Percentiles rank a stretch among this genome's conserved stretches.
phyloP scores from a whole-genome alignment of 2,888 invertebrate genomes.

The Limnephilus auricula region DNA sequence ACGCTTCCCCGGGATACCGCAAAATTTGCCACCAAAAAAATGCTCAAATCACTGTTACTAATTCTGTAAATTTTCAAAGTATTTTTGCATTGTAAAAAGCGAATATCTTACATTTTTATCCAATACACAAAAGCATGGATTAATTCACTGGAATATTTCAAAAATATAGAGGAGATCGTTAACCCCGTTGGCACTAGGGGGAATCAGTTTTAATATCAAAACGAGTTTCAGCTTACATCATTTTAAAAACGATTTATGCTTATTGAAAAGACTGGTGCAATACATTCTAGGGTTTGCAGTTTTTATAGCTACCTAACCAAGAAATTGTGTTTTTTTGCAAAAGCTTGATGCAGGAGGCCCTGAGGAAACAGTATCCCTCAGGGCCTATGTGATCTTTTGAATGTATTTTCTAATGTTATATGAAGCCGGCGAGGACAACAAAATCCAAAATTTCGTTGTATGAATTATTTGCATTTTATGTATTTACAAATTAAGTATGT shows the following conservation, averaged over 20 bases:
- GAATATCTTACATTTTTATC: too few species aligned
- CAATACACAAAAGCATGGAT: background rate
- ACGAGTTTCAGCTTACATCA: background rate
- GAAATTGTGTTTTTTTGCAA: too few species aligned
- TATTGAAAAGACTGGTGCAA: background rate
- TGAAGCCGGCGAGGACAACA: too few species aligned
- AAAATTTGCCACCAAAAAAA: background rate
- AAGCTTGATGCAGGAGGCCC: too few species aligned
- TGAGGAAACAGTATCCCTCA: too few species aligned
- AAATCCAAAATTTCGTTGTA: background rate
- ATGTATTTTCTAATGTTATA: too few species aligned
- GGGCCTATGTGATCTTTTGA: too few species aligned
- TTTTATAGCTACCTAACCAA: background rate
- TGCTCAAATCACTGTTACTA: background rate
- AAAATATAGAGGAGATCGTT: background rate
- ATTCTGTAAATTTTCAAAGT: too few species aligned
- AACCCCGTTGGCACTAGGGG: background rate
- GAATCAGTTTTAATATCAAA: background rate
- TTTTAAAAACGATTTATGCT: background rate
- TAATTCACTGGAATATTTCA: background rate
- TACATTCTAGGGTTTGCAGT: background rate
- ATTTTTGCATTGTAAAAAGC: too few species aligned
- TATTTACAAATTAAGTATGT: background rate
- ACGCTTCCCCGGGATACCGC: background rate
- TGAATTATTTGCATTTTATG: background rate